phyloP scores from a whole-genome alignment of 2,797 vertebrate species.

The Rhynchonycteris naso region DNA sequence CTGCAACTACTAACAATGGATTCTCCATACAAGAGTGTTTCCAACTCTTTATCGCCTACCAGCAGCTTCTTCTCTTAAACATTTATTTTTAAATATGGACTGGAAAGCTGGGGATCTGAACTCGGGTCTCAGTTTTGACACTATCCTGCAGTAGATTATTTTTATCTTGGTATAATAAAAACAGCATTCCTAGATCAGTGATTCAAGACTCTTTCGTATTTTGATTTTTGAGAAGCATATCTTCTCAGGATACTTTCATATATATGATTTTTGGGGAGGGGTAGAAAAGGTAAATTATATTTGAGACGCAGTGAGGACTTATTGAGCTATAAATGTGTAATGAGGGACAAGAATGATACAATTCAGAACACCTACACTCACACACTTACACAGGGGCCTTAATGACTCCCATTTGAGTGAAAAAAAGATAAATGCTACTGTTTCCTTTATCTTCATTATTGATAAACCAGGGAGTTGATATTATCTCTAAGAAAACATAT shows the following conservation, averaged over 20 bases:
- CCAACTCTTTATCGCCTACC: neutral
- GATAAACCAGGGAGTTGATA: constrained; percentile 32
- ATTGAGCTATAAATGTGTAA: neutral
- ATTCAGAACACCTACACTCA: neutral
- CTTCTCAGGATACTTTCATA: constrained; percentile 7
- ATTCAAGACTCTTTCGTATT: constrained; percentile 15
- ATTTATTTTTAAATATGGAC: neutral
- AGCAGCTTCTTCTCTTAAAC: neutral
- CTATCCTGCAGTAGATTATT: neutral
- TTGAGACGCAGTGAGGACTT: neutral
- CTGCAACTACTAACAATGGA: neutral
- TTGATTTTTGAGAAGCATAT: neutral
- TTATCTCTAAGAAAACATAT: constrained; percentile 44
- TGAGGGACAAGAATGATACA: neutral
- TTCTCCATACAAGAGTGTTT: neutral
- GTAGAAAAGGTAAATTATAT: constrained; percentile 7
- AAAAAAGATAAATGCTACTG: constrained; percentile 19
- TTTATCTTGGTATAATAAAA: constrained; percentile 41
- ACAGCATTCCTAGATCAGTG: neutral
- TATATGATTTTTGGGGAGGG: neutral
- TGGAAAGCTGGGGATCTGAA: neutral
- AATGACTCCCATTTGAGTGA: neutral
- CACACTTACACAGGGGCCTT: neutral
- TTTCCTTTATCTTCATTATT: constrained; percentile 50
- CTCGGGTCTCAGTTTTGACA: neutral